phyloP scores from a whole-genome alignment of 2,113 vertebrate genomes.

The Phocoena phocoena region DNA sequence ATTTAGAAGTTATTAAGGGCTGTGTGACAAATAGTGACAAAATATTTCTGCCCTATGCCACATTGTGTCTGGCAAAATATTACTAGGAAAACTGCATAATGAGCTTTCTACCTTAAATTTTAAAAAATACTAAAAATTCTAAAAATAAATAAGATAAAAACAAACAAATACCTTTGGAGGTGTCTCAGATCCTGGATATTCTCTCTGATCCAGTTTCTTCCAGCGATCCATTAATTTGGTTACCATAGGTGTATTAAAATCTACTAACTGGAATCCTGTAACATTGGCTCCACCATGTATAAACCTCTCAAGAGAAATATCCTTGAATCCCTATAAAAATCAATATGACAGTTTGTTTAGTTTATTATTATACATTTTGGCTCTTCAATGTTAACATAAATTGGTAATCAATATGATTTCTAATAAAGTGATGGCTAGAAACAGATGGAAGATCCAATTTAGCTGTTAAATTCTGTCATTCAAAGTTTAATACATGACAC shows the following conservation, averaged over 20 bases:
- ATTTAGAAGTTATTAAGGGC: not conserved
- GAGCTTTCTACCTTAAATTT: not conserved
- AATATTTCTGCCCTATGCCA: not conserved
- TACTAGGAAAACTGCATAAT: not conserved
- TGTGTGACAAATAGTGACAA: not conserved
- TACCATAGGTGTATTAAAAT: constrained; percentile 97
- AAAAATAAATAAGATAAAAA: not conserved
- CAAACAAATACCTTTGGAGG: constrained; percentile 92
- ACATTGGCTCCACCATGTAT: constrained; percentile 99
- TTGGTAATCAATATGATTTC: constrained; percentile 28
- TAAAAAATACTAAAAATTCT: not conserved
- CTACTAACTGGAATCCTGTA: constrained; percentile 98
- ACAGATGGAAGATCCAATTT: not conserved
- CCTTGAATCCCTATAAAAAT: constrained; percentile 95
- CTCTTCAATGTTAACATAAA: constrained; percentile 42
- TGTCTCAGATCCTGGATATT: constrained; percentile 97
- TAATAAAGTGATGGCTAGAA: constrained; percentile 2
- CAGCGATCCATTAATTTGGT: constrained; percentile 98
- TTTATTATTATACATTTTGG: constrained; percentile 16
- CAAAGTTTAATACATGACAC: constrained; percentile 11
- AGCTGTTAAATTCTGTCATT: not conserved
- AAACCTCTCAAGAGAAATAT: constrained; percentile 98
- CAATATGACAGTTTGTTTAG: constrained; percentile 49
- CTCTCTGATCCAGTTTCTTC: constrained; percentile 99
- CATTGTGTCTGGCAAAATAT: not conserved